These are phyloP conservation scores for Ictalurus furcatus DNA, from an alignment of 2,113 vertebrate genomes.

Conservation along the genomic window DNA sequence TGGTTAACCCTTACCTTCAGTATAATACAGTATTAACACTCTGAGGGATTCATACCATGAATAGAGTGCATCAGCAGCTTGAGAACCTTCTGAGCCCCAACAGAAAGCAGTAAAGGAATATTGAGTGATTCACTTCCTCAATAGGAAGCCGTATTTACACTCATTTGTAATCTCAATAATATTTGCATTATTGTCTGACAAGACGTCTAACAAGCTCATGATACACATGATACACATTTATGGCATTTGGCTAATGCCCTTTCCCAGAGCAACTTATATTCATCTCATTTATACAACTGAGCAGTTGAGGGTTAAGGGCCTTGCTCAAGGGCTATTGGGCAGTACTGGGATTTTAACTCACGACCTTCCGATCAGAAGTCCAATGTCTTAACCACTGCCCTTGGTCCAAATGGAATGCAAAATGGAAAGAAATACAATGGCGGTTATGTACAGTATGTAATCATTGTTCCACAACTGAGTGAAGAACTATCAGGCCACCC, in stretches of 20 bases:
- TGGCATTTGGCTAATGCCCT: background rate
- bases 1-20: background rate
- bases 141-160: background rate
- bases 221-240: background rate
- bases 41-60: background rate
- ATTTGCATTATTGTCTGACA: background rate
- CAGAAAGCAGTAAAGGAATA: background rate
- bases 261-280: background rate
- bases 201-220: background rate
- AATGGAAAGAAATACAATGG: background rate
- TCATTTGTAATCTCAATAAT: background rate
- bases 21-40: background rate
- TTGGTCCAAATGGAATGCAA: background rate
- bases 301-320: background rate
- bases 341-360: no score
- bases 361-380: no score
- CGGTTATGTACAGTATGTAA: background rate
- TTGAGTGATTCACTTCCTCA: background rate
- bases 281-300: background rate
- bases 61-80: background rate
- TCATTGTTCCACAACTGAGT: background rate
- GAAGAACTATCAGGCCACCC: background rate
- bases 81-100: background rate
- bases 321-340: background rate
- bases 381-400: no score